Evolutionary conservation across 2,113 vertebrate genomes (phyloP), one percentile per base, ranked within the genome.

Genomic region (Varanus salvator): DNA sequence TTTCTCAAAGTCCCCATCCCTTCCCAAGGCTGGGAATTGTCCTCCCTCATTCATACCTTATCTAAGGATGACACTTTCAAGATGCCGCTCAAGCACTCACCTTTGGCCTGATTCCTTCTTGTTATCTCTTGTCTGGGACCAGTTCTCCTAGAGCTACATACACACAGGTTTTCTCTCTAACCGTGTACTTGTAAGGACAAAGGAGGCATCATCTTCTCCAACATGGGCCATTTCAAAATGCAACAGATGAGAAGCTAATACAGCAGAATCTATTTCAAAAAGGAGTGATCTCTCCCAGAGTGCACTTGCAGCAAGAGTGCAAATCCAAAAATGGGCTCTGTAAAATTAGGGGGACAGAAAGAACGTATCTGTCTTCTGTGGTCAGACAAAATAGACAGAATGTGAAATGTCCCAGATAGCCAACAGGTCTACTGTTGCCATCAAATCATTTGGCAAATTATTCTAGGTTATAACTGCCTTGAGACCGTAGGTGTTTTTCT

Each of bases 321-420:
- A 34, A 7, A 29, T 64, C 80, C 19, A 68, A 34, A 86, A 75
- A 82, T 15, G 12, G 15, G 29, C 69, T 72, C 52, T 38, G 64
- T 85, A 57, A 54, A 75, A 52, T 68, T 23, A 64, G 71, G 38
- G 54, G 52, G 14, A 50, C 11, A 74, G 77, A 90, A 90, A 81
- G 57, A 81, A 78, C 86, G 60, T 44, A 50, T 66, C 34, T 81
- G 44, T 52, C 89, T 75, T 75, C 21, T 82, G 12, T 52, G 31
- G 66, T 23, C 69, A 82, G 57, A 82, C 44, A 87, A 29, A 75
- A 82, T 31, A 76, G 78, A 50, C 54, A 75, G 78, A 87, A 66
- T 68, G 1, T 82, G 27, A 68, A 82, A 54, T 60, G 76, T 4
- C 52, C 23, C 66, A 17, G 38, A 81, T 71, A 44, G 78, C 50